Evolutionary conservation across 1,140 invertebrate species (phyloP).

Genomic region (Brachionus sp.): DNA sequence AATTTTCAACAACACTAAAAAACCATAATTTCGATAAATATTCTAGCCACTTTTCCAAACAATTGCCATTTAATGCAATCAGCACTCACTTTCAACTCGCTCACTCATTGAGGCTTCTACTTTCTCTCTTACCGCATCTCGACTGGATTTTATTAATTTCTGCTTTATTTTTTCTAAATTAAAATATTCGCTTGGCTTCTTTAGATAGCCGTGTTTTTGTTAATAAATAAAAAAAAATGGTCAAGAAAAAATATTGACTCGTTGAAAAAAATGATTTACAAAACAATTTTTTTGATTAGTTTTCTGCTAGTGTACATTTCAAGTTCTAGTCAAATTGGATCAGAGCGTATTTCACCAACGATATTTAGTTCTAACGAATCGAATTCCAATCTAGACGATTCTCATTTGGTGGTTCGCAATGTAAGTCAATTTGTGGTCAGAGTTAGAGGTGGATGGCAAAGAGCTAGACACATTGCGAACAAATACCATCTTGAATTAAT

Average conservation of each 20-base stretch:
- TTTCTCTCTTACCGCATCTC: no score
- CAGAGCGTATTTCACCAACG: background rate
- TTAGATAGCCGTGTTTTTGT: background rate
- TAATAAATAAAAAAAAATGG: background rate
- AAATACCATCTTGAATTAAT: conserved; percentile 17
- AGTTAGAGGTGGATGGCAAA: background rate
- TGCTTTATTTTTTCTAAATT: background rate
- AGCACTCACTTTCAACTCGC: background rate
- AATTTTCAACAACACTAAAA: background rate
- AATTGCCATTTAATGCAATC: background rate
- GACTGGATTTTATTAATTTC: background rate
- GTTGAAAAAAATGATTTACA: background rate
- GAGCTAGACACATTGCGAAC: background rate
- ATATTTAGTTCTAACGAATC: background rate
- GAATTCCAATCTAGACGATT: background rate
- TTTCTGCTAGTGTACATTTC: background rate
- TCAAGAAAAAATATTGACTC: conserved; percentile 3
- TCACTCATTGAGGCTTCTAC: background rate
- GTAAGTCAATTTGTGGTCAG: conserved; percentile 19
- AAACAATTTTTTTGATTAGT: background rate
- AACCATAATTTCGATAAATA: background rate
- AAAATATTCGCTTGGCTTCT: background rate
- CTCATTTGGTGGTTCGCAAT: background rate
- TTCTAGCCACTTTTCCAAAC: background rate
- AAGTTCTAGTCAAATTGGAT: background rate